phyloP scores from a whole-genome alignment of 1,140 invertebrate species.

The Eumeta japonica region DNA sequence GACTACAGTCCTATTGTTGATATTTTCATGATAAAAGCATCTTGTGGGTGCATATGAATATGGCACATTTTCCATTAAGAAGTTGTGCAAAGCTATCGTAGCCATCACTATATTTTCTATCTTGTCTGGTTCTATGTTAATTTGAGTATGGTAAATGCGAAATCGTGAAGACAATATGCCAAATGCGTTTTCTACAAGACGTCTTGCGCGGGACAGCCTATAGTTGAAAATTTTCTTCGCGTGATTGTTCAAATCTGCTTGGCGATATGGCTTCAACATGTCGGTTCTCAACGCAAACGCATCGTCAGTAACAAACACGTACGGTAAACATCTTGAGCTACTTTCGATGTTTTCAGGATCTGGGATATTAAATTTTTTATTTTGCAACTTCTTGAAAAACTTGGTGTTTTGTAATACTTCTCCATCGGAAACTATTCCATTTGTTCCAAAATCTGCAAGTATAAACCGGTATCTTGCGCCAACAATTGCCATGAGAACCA shows the following conservation, averaged over 20 bases:
- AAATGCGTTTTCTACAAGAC: conserved; percentile 13
- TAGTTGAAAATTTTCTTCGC: conserved; percentile 11
- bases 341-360: neutral
- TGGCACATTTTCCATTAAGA: conserved; percentile 10
- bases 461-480: too few species aligned
- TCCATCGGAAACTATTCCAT: too few species aligned
- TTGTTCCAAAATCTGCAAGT: too few species aligned
- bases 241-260: conserved; percentile 5
- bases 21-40: conserved; percentile 20
- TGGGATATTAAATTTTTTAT: too few species aligned
- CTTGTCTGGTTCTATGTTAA: too few species aligned
- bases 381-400: too few species aligned
- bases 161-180: conserved; percentile 11
- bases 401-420: too few species aligned
- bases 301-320: conserved; percentile 41
- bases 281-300: conserved; percentile 31
- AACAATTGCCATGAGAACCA: too few species aligned
- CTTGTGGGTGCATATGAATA: conserved; percentile 16
- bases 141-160: conserved; percentile 10
- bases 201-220: too few species aligned
- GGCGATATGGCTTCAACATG: conserved; percentile 31
- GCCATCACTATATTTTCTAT: conserved; percentile 16
- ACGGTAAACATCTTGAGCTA: conserved; percentile 14
- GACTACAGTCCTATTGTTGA: conserved; percentile 13
- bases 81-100: conserved; percentile 14